Conservation (phyloP, 2,113 vertebrate species). For the Tragelaphus buxtoni region DNA sequence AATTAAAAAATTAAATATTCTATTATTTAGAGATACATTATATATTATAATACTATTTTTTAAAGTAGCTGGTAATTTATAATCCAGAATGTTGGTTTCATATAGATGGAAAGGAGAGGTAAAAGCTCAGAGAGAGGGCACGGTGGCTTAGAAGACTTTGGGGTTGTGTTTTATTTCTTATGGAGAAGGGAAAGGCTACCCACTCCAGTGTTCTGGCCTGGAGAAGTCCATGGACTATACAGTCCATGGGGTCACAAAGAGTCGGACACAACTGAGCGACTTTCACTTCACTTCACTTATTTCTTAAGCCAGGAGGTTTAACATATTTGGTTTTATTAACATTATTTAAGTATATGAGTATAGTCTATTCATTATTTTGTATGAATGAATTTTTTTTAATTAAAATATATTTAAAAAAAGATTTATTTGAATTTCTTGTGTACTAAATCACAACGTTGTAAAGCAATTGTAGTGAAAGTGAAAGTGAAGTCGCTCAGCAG, state of each 20-base stretch:
- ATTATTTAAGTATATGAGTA: neutral
- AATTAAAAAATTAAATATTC: neutral
- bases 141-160: neutral
- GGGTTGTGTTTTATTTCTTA: neutral
- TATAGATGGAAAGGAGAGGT: neutral
- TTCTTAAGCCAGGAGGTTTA: neutral
- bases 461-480: neutral
- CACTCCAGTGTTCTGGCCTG: neutral
- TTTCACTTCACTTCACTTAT: neutral
- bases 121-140: neutral
- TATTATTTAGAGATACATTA: neutral
- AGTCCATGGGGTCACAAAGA: neutral
- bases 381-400: neutral
- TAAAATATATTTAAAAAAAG: neutral
- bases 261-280: accelerated
- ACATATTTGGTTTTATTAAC: neutral
- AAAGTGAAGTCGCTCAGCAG: too few relatives aligned
- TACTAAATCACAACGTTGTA: neutral
- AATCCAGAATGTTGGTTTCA: neutral
- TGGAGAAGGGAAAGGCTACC: neutral
- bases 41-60: neutral
- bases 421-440: slow-evolving; percentile 34
- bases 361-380: neutral
- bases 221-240: neutral
- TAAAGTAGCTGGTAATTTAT: neutral